A percentile compares a stretch with the other conserved stretches of the same genome.
These are phyloP conservation scores for Pholis gunnellus DNA, from an alignment of 2,113 vertebrate genomes.

Conservation along the genomic window DNA sequence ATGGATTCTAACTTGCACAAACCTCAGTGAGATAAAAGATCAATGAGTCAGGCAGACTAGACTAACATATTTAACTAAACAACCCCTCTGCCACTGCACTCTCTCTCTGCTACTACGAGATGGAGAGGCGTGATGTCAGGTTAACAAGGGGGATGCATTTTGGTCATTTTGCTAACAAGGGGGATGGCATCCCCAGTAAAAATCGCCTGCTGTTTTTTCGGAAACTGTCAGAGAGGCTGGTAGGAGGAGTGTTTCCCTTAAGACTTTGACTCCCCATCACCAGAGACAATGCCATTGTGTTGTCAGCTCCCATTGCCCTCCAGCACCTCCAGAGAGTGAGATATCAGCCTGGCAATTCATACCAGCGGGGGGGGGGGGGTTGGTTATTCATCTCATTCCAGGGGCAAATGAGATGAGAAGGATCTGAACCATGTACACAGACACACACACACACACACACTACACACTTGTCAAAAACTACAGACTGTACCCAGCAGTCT, in stretches of 20 bases:
- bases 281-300: constrained; percentile 74
- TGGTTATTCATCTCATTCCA: constrained; percentile 68
- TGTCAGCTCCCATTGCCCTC: constrained; percentile 74
- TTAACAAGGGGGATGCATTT: not conserved
- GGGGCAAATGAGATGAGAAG: constrained; percentile 67
- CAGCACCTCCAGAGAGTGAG: constrained; percentile 61
- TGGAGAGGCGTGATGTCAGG: not conserved
- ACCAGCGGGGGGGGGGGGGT: constrained; percentile 35
- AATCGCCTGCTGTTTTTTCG: not conserved
- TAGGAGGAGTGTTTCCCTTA: constrained; percentile 28
- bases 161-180: not conserved
- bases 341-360: constrained; percentile 69
- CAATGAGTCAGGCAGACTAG: not conserved
- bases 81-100: not conserved
- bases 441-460: constrained; percentile 30
- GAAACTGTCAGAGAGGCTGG: constrained; percentile 37
- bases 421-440: constrained; percentile 44
- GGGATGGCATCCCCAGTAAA: not conserved
- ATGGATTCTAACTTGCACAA: not conserved
- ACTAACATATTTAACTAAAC: not conserved
- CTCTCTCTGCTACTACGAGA: not conserved
- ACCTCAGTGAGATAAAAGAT: not conserved
- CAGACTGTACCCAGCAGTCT: constrained; percentile 47
- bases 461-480: constrained; percentile 58
- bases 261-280: constrained; percentile 63